A percentile compares a stretch with the other conserved stretches of the same genome.
phyloP scores from a whole-genome alignment of 2,797 vertebrate genomes.

The Crypturellus tataupa region DNA sequence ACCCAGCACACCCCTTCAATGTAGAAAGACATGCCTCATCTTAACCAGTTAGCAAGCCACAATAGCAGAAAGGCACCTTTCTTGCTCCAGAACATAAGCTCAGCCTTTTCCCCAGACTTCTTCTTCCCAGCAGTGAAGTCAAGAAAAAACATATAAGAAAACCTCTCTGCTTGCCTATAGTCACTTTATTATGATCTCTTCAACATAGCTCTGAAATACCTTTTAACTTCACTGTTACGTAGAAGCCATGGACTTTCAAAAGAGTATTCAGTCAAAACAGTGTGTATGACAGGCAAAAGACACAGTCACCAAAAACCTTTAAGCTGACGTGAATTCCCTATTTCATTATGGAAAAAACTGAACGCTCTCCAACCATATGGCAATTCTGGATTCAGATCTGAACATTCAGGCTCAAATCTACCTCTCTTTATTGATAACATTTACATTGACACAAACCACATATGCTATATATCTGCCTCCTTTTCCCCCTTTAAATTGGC shows the following conservation, averaged over 20 bases:
- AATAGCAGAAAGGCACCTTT: not conserved
- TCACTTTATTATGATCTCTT: not conserved
- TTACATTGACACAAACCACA: not conserved
- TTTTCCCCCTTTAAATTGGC: not conserved
- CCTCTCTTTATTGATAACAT: not conserved
- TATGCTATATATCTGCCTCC: not conserved
- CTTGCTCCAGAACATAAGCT: not conserved
- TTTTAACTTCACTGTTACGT: not conserved
- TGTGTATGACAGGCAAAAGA: not conserved
- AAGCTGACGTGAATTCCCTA: not conserved
- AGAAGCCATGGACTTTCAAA: not conserved
- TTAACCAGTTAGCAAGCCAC: not conserved
- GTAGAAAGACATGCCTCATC: not conserved
- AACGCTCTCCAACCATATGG: not conserved
- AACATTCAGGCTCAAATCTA: not conserved
- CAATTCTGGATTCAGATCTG: not conserved
- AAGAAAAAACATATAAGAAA: not conserved
- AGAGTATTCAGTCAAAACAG: not conserved
- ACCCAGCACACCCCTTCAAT: not conserved
- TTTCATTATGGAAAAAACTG: not conserved
- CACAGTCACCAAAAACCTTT: not conserved
- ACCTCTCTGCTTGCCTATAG: not conserved
- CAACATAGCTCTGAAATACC: not conserved
- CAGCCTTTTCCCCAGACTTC: not conserved
- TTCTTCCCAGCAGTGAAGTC: not conserved